Base-by-base conservation (phyloP, 1,140 invertebrate genomes). In the Phymastichus coffea region DNA sequence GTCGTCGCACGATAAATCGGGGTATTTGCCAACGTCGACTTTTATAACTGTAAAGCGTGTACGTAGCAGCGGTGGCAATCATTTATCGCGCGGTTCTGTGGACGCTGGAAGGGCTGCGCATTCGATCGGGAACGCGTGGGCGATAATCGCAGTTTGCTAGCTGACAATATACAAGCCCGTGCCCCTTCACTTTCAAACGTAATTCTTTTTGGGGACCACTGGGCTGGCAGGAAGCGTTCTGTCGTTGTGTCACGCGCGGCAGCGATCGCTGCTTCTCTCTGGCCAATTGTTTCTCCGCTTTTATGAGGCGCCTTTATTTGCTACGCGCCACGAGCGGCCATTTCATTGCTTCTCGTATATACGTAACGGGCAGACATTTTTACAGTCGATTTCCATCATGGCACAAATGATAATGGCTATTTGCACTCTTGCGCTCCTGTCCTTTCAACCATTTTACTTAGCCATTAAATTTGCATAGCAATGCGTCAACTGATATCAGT, bases 111-210 rank as follows among this genome's bases (percentile, higher is more conserved):
- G 23, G 44, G 61, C n/a, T n/a, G n/a, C n/a, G 58, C 65, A 69
- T 73, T 74, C 72, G 70, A 73, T 74, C 72, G 68, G 70, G 55
- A 57, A 55, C 57, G 69, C 68, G 73, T 76, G 68, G 74, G 71
- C 72, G 71, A 70, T 73, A 74, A 75, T 73, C 70, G 74, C 65
- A 53, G 38, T 56, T 68, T 54, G 65, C 47, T 60, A 64, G 66
- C 63, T 63, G 58, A 26, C 51, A 57, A n/a, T n/a, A n/a, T n/a
- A 64, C 59, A 66, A 66, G 68, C 54, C 46, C 49, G 23, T 28
- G 38, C 10, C 9, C 33, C n/a, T n/a, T 23, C 25, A 38, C 52
- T 54, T 54, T 54, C 43, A 54, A 41, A 33, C 7, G 4, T 28
- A 53, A 19, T 53, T 17, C 41, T 53, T 53, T 53, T 53, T 40